Base-by-base conservation (phyloP, 2,888 invertebrate species). In the Polydrusus tereticollis region DNA sequence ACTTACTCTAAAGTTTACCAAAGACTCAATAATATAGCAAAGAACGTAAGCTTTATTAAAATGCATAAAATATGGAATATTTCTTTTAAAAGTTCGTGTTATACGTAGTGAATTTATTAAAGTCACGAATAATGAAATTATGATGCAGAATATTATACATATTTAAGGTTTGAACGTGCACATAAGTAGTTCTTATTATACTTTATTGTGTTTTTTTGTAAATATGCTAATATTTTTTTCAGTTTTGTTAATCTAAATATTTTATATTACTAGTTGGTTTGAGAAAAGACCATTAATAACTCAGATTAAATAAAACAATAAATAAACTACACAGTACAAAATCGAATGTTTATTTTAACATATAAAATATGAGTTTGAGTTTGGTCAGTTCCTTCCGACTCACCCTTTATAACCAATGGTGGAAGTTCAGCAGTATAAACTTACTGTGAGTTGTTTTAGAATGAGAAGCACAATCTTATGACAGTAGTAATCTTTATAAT, bases 71-170 rank as follows among this genome's bases (percentile, higher is more conserved):
- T 69, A 62, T 45, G 26, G 45, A 23, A 55, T 41, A 45, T 63
- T 45, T 29, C 33, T 55, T n/a, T 29, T 29, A 36, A 33, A 33
- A 60, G 65, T 66, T 71, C 66, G 65, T 70, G 70, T 58, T 41
- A 55, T 57, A 57, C 57, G 38, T 59, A 70, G 5, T 47, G 58
- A 70, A 65, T 65, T 64, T 63, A 52, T 64, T n/a, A n/a, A 52
- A 52, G 71, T 60, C 65, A 71, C 65, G 65, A 71, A 71, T 66
- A 65, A 60, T 60, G 29, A 66, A 65, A 65, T 64, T 70, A 64
- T 36, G 23, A 38, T 23, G 38, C 26, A 58, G 36, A 59, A 50
- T 29, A 43, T 45, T 63, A 69, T 57, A 69, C 63, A 59, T 65
- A n/a, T 69, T 57, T 68, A 68, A 18, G 52, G 38, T 38, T 26